Evolutionary conservation across 2,797 vertebrate species (phyloP), one percentile per base, ranked within the genome.

Genomic region (Sebastes melanostomus): DNA sequence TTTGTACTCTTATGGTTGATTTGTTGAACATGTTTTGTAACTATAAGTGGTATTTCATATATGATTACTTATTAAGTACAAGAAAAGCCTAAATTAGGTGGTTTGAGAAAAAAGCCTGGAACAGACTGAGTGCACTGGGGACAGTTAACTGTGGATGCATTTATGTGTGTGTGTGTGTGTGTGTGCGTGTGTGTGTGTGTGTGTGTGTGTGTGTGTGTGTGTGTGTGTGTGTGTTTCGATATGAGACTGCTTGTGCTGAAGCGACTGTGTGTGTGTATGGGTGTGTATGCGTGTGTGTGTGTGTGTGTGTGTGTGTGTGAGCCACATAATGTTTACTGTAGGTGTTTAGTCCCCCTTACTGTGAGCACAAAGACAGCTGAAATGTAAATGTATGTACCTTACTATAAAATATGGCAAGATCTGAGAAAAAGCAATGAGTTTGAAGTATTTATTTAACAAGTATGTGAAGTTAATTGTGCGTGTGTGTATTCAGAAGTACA

Each of bases 341-440:
- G 75, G 81, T 93, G 91, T 93, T 91, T 90, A 85, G 85, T 92
- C 88, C 90, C 90, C 86, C 68, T 94, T 83, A 94, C 91, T 93
- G 91, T 95, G 94, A 96, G 95, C 95, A 96, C 94, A 95, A 95
- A 91, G 89, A 90, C 87, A 91, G 94, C 82, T 90, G 88, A 92
- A 91, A 92, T 95, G 92, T 95, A 93, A 89, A 91, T 95, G 93
- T 94, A 88, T 94, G 93, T 95, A 94, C 80, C 89, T 94, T 94
- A 94, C 84, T 94, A 96, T 95, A 95, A 96, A 96, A 94, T 56
- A 87, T 91, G 82, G 88, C 91, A 94, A 92, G 86, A 93, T 94
- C 92, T 91, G 82, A 91, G 46, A 91, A 94, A 88, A 59, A 32
- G 34, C 32, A 50, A 1, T 3, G 68, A 56, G 20, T 88, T 75